Evolutionary conservation across 2,888 invertebrate species (phyloP), one percentile per base, ranked within the genome.

Genomic region (Desoria tigrina): DNA sequence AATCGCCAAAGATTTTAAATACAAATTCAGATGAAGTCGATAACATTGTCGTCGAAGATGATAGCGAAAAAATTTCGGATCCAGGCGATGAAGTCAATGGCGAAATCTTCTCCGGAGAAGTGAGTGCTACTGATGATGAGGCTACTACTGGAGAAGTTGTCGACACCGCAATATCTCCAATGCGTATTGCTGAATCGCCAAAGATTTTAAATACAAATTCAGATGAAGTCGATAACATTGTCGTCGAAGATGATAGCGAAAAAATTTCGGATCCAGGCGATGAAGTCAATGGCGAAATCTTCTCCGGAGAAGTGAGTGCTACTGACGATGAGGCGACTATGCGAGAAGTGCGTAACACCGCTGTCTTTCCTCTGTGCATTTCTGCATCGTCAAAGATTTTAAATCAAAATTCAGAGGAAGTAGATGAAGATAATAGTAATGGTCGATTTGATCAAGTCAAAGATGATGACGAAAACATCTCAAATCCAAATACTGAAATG

Each of bases 1-100:
- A n/a, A 50, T 21, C 9, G 11, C 16, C 21, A 9, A 21, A 9
- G 9, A n/a, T 14, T n/a, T 18, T 50, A 18, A 18, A 50, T 9
- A n/a, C 50, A 9, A 50, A 50, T 18, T n/a, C 21, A 9, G 50
- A 50, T n/a, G 50, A 50, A 50, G 11, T 50, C 21, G 50, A 50
- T 7, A 50, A 50, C 9, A 14, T 7, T 14, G 50, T 18, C 7
- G 21, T 50, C 9, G 50, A n/a, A 9, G 50, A 50, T n/a, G 11
- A 50, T 14, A 21, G 9, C 9, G 50, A 50, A 18, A 21, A 50
- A 11, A 39, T 39, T 39, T 39, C 42, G 42, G 16, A 39, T 11
- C 11, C 11, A 39, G 16, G 42, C 42, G 42, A 16, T 39, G 42
- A 39, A 14, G 11, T 39, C 42, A 11, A 39, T 11, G 42, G 16